These are phyloP conservation scores for Megaceryle maxima DNA, from an alignment of 2,113 vertebrate species.

Conservation along the genomic window DNA sequence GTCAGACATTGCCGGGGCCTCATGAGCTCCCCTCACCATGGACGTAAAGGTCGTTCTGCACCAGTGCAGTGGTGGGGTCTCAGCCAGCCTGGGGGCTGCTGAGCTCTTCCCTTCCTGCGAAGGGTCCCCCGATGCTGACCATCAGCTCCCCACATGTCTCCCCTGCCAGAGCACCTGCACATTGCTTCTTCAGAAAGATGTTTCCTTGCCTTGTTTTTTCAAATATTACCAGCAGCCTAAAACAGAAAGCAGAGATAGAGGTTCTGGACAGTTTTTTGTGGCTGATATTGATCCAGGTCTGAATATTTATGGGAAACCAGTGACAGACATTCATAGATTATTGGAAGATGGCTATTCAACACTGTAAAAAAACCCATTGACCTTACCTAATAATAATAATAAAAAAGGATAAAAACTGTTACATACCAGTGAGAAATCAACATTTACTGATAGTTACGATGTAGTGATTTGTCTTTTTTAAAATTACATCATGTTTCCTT, in stretches of 20 bases:
- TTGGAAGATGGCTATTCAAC: neutral
- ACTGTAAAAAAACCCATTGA: neutral
- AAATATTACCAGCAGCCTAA: neutral
- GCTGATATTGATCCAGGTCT: neutral
- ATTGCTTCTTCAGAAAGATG: neutral
- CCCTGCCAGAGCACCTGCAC: neutral
- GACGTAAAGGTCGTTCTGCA: too few relatives aligned
- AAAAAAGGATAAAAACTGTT: neutral
- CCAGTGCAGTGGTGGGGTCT: fast-evolving
- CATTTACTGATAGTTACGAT: neutral
- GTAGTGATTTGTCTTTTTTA: neutral
- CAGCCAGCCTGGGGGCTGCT: neutral
- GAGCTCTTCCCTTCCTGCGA: neutral
- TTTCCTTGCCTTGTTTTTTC: neutral
- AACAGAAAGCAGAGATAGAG: neutral
- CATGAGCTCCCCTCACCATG: fast-evolving
- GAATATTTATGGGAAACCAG: neutral
- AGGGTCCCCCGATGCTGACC: neutral
- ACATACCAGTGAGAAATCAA: neutral
- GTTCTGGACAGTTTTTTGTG: neutral
- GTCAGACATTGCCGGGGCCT: fast-evolving
- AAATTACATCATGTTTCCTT: neutral
- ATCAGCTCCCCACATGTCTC: fast-evolving
- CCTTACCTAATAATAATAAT: neutral
- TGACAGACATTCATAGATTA: neutral